Conservation (phyloP, 2,113 vertebrate species). For the Pimephales promelas region DNA sequence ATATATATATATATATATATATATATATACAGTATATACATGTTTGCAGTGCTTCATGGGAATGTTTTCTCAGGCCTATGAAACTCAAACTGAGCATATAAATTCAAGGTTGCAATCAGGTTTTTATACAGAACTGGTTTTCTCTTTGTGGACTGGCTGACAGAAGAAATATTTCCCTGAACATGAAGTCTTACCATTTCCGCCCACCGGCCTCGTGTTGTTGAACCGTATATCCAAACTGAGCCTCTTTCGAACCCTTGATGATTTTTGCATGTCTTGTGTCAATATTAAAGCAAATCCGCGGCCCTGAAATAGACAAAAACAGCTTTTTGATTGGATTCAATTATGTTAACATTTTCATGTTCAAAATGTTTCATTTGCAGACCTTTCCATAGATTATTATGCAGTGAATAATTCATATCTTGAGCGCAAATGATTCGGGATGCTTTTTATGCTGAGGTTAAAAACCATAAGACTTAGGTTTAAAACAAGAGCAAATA, state of each 20-base stretch:
- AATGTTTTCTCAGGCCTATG: not conserved
- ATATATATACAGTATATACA: too few relatives aligned
- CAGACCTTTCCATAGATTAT: not conserved
- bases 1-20: too few relatives aligned
- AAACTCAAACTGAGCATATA: not conserved
- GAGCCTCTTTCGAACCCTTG: conserved; percentile 78
- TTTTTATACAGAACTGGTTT: not conserved
- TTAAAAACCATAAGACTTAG: too few relatives aligned
- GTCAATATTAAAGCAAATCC: conserved; percentile 86
- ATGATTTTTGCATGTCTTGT: conserved; percentile 82
- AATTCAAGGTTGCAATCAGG: not conserved
- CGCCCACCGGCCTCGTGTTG: conserved; percentile 86
- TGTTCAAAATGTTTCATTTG: not conserved
- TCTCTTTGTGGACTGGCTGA: not conserved
- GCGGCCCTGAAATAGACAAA: conserved; percentile 71
- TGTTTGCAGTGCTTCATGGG: not conserved
- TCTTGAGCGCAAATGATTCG: too few relatives aligned
- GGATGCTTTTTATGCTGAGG: too few relatives aligned
- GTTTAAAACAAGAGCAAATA: too few relatives aligned
- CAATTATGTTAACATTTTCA: too few relatives aligned
- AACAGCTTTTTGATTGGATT: not conserved
- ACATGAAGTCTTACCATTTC: conserved; percentile 82
- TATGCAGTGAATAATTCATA: too few relatives aligned
- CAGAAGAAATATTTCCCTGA: not conserved
- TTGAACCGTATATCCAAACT: conserved; percentile 93